Conservation (phyloP, 2,888 invertebrate species). For the Trachelus stipa region DNA sequence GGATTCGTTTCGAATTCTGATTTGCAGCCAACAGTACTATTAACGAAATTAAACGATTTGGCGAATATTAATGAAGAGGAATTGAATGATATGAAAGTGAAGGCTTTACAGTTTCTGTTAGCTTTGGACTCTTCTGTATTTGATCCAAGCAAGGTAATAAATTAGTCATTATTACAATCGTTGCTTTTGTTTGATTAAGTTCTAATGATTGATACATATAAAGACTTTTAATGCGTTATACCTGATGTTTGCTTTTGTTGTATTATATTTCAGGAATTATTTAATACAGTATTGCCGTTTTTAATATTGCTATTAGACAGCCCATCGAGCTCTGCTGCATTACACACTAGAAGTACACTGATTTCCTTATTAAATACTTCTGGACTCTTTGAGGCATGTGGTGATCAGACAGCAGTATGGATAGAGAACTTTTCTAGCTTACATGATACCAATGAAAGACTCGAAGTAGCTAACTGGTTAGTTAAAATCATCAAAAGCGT, state of each 20-base stretch:
- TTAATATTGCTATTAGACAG: conserved; percentile 45
- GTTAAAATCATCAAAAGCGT: conserved; percentile 43
- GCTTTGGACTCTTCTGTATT: conserved; percentile 61
- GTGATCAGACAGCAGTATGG: conserved; percentile 77
- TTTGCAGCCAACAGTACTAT: conserved; percentile 36
- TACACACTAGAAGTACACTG: conserved; percentile 70
- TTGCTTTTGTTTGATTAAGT: too few species aligned
- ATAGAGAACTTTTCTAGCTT: conserved; percentile 67
- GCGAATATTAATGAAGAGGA: conserved; percentile 26
- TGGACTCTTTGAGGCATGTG: conserved; percentile 74
- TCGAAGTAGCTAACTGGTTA: conserved; percentile 50
- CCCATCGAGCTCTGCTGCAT: conserved; percentile 23
- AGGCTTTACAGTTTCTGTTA: conserved; percentile 65
- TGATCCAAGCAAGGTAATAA: conserved; percentile 41
- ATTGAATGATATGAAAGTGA: conserved; percentile 58
- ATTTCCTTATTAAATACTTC: conserved; percentile 73
- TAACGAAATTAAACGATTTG: conserved; percentile 36
- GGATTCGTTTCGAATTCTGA: conserved; percentile 30
- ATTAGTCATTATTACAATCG: too few species aligned
- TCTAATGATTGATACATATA: too few species aligned
- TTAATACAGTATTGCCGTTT: conserved; percentile 46
- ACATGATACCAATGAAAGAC: conserved; percentile 41
- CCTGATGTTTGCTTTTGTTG: too few species aligned
- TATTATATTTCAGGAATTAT: conserved; percentile 35
- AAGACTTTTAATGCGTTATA: too few species aligned